Conservation (phyloP, 2,797 vertebrate genomes). For the Rhabdomys pumilio region DNA sequence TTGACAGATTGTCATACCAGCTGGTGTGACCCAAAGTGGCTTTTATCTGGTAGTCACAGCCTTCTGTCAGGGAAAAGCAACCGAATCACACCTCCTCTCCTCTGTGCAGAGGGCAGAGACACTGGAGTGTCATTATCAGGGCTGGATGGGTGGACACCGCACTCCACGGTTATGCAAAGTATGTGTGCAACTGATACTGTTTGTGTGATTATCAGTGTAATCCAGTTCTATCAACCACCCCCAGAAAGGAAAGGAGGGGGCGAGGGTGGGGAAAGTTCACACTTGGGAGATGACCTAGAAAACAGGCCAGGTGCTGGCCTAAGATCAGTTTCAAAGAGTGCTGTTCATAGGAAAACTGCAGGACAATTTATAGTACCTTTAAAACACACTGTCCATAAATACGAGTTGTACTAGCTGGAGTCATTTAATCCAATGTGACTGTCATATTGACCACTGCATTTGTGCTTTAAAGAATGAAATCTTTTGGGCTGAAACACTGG, state of each 20-base stretch:
- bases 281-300: conserved; percentile 87
- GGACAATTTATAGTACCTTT: conserved; percentile 85
- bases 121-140: conserved; percentile 61
- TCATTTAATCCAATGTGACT: conserved; percentile 80
- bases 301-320: conserved; percentile 84
- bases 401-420: conserved; percentile 73
- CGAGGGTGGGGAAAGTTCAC: conserved; percentile 86
- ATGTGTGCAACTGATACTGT: conserved; percentile 87
- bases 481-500: not conserved
- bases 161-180: conserved; percentile 87
- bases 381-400: conserved; percentile 76
- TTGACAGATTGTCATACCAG: not conserved
- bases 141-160: conserved; percentile 83
- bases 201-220: conserved; percentile 86
- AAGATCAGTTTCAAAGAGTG: conserved; percentile 86
- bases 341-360: conserved; percentile 83
- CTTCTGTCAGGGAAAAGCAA: conserved; percentile 84
- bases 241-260: conserved; percentile 86
- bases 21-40: not conserved
- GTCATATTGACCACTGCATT: conserved; percentile 69
- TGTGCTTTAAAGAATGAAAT: conserved; percentile 24
- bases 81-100: conserved; percentile 70
- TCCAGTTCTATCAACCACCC: conserved; percentile 82
- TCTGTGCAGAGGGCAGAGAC: conserved; percentile 69
- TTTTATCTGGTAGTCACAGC: conserved; percentile 69